A percentile compares a stretch with the other conserved stretches of the same genome.
Conservation (phyloP, 2,113 vertebrate species). For the Isichthys henryi region DNA sequence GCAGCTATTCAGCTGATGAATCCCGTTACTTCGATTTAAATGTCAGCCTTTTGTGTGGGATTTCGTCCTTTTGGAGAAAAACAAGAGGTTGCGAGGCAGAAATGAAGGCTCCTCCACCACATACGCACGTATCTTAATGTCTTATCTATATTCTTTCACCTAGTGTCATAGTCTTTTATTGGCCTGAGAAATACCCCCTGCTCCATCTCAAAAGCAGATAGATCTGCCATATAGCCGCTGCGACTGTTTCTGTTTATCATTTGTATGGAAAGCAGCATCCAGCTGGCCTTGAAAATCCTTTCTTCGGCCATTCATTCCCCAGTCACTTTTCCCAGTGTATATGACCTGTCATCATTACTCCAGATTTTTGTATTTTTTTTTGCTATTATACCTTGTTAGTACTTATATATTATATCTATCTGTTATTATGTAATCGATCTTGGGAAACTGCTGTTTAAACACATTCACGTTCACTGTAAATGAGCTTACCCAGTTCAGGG, state of each 20-base stretch:
- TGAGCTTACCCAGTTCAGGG: not conserved
- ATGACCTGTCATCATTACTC: not conserved
- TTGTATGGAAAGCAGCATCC: not conserved
- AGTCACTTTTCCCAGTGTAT: not conserved
- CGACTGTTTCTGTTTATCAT: not conserved
- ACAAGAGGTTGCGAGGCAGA: not conserved
- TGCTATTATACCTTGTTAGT: not conserved
- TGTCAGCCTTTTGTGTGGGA: not conserved
- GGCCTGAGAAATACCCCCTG: not conserved
- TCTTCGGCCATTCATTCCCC: not conserved
- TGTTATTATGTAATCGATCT: not conserved
- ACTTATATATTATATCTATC: not conserved
- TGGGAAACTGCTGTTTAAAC: not conserved
- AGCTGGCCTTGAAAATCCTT: not conserved
- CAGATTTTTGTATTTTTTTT: not conserved
- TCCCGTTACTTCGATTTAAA: not conserved
- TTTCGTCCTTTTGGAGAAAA: not conserved
- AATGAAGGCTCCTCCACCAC: not conserved
- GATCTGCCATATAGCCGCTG: not conserved
- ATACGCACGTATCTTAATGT: not conserved
- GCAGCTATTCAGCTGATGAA: not conserved
- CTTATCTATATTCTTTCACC: conserved; percentile 3
- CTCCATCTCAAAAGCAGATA: not conserved
- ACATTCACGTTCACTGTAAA: not conserved
- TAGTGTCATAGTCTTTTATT: not conserved